Evolutionary conservation across 2,888 invertebrate species (phyloP), one percentile per base, ranked within the genome.

Genomic region (Pristionchus japonicus): DNA sequence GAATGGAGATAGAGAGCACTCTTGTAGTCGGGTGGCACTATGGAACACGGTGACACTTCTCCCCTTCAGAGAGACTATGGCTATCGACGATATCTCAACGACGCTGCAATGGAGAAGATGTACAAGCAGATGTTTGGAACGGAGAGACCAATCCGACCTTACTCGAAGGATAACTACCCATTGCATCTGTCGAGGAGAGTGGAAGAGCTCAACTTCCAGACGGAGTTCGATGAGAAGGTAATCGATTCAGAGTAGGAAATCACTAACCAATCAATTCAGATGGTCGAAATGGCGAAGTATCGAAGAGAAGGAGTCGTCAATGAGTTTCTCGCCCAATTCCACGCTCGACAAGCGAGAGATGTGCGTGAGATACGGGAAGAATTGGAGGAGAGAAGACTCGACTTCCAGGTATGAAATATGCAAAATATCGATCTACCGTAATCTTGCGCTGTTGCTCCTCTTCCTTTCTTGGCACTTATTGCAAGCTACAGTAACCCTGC

Each of bases 41-140:
- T 57, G 57, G 6, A 6, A 57, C 23, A 13, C 17, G 15, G 9
- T 31, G 13, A 3, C n/a, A 31, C 27, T 34, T 64, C 64, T 31
- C 9, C 70, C 20, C 7, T 43, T n/a, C 77, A 43, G 43, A 43
- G 37, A 47, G 31, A 77, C 70, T 74, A 40, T 27, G 77, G 43
- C 9, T 77, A 77, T 77, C 43, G 37, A 17, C 77, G 43, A 47
- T 77, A 47, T 27, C 2, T 43, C 17, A 11, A 77, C 27, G n/a
- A 77, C 11, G 77, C 23, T 3, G 77, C 77, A 15, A 77, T 77
- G 43, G 70, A 74, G 20, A 74, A 74, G 40, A 74, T 74, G 37
- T 74, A 74, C 74, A 77, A 77, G n/a, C 43, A 77, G 11, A 47
- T 77, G 77, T 77, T 77, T 15, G 40, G 77, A 23, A 27, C 27